Evolutionary conservation across 2,113 vertebrate species (phyloP), one percentile per base, ranked within the genome.

Genomic region (Notothenia rossii): DNA sequence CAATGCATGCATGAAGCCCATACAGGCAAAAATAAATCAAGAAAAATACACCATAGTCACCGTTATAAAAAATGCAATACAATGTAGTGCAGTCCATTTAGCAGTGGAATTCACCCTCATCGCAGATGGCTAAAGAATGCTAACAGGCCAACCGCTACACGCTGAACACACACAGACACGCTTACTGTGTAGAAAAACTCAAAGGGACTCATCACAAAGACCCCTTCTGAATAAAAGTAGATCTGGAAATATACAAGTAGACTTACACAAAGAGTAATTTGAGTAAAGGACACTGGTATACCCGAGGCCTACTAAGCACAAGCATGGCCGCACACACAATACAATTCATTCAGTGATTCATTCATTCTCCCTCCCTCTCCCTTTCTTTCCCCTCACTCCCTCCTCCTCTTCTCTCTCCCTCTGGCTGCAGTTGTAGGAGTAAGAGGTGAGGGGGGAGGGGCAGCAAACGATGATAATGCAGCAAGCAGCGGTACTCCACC

Each of bases 271-370:
- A 67, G 45, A 86, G 88, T 90, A 91, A 92, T 88, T 77, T 83
- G 86, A 93, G 89, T 81, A 88, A 86, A 91, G 82, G 84, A 92
- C 90, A 83, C 75, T 83, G 77, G 82, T 85, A 79, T 86, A 93
- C 76, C 87, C 87, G 49, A 90, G 89, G 90, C 91, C 81, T 90
- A 92, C 72, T 76, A 91, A 83, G 76, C 90, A 58, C 82, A 88
- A 94, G 94, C 94, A 92, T 91, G 91, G 94, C 89, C 78, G 75
- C 82, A 70, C 86, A 89, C 94, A 95, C 94, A 96, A 96, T 94
- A 92, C 93, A 93, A 93, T 95, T 95, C 94, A 95, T 96, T 96
- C 94, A 95, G 90, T 82, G 90, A 88, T 93, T 93, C 85, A 93
- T 94, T 94, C 94, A 93, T 91, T 94, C 91, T 91, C 88, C 88